Evolutionary conservation across 2,888 invertebrate species (phyloP).

Genomic region (Endotricha flammealis): DNA sequence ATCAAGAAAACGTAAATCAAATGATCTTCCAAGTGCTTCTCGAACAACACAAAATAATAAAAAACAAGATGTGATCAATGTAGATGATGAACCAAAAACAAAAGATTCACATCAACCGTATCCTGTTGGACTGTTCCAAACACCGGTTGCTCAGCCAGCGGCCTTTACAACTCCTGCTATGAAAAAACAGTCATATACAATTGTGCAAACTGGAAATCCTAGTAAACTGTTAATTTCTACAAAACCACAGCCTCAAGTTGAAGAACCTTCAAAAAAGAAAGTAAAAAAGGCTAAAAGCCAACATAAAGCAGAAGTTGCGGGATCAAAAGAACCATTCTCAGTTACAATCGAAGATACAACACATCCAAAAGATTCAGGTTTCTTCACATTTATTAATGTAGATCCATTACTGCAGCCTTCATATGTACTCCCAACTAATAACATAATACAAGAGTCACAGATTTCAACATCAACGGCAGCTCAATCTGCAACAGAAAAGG

Average conservation of each 20-base stretch:
- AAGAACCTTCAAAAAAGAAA: constrained; percentile 42
- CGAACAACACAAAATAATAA: constrained; percentile 10
- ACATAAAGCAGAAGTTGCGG: constrained; percentile 13
- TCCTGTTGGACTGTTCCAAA: constrained; percentile 64
- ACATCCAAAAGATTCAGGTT: constrained; percentile 44
- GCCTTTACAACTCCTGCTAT: constrained; percentile 54
- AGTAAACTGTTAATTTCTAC: constrained; percentile 68
- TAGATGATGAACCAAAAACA: constrained; percentile 23
- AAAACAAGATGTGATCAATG: constrained; percentile 27
- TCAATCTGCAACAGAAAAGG: constrained; percentile 28
- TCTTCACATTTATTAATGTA: constrained; percentile 68
- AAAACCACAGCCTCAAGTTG: constrained; percentile 39
- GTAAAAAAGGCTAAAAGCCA: constrained; percentile 35
- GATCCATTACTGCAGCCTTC: constrained; percentile 64
- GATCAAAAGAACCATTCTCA: constrained; percentile 32
- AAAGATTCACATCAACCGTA: constrained; percentile 40
- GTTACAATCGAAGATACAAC: constrained; percentile 44
- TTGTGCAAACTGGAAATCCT: constrained; percentile 66
- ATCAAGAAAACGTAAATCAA: constrained; percentile 5
- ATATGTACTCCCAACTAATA: constrained; percentile 62
- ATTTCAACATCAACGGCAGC: constrained; percentile 56
- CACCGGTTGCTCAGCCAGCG: constrained; percentile 28
- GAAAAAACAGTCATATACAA: constrained; percentile 67
- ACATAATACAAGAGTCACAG: constrained; percentile 68
- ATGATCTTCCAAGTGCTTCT: neutral